Base-by-base conservation (phyloP, 2,888 invertebrate genomes). In the Ellobium chinense region DNA sequence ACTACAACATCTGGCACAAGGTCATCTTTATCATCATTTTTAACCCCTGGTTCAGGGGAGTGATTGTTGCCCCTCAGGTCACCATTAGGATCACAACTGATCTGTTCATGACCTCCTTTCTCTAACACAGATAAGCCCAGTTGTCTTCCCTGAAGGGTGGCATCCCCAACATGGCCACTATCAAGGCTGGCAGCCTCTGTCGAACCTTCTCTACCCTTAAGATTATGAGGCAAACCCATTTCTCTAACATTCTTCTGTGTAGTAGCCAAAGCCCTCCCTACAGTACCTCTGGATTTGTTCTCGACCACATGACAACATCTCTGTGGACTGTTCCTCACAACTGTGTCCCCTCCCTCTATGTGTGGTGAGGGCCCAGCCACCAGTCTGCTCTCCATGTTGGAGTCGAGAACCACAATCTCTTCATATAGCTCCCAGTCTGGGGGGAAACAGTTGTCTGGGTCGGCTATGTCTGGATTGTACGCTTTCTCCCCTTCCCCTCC, bases 371-470 rank as follows among this genome's bases (percentile, higher is more conserved):
- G 56, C 39, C 72, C 46, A n/a, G 34, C 27, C 36, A 78, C 65
- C 21, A 78, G 72, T 29, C 63, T 60, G 3, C 63, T 65, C 12
- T 63, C 54, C 72, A 27, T 9, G 63, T 66, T 37, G 2, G 31
- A 24, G 21, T 60, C 60, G 0, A 80, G 36, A 21, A 66, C 80
- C 3, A 80, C 80, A 0, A 74, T 74, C 54, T 80, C 80, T 24
- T 80, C 80, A 27, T 80, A 80, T 24, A 80, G 27, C 29, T 80
- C 80, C 80, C 80, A 80, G 7, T 24, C 37, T 14, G 58, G 62
- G 1, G 60, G 66, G 46, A 74, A 68, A 14, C 27, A 24, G 29
- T 66, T 56, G 5, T 37, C 54, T 14, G 70, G 65, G 5, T 24
- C 27, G 5, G 56, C 54, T 1, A 72, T 29, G 39, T 37, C 46